These are phyloP conservation scores for Philaethria dido DNA, from an alignment of 2,888 invertebrate species.

Conservation along the genomic window DNA sequence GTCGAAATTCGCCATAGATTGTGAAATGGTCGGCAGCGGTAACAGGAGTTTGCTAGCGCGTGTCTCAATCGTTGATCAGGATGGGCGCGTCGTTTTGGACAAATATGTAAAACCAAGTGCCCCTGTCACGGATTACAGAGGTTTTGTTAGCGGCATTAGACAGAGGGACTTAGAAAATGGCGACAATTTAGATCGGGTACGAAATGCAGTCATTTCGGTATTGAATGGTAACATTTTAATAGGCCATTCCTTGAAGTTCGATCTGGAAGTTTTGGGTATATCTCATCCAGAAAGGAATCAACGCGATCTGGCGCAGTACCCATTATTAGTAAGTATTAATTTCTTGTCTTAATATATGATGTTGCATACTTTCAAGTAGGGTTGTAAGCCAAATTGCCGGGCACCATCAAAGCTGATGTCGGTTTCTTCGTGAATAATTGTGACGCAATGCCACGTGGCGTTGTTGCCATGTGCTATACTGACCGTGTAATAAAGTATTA, in stretches of 20 bases:
- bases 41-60: conserved; percentile 21
- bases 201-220: conserved; percentile 11
- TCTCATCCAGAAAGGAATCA: conserved; percentile 30
- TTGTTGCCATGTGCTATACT: too few relatives aligned
- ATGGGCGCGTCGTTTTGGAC: conserved; percentile 19
- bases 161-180: conserved; percentile 18
- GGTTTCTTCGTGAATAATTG: too few relatives aligned
- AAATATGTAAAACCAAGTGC: conserved; percentile 37
- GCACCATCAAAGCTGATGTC: too few relatives aligned
- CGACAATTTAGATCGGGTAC: conserved; percentile 19
- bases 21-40: conserved; percentile 40
- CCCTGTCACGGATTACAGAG: conserved; percentile 36
- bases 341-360: too few relatives aligned
- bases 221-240: conserved; percentile 34
- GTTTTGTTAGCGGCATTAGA: conserved; percentile 36
- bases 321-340: conserved; percentile 34
- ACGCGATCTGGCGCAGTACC: conserved; percentile 35
- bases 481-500: too few relatives aligned
- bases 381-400: too few relatives aligned
- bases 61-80: conserved; percentile 33
- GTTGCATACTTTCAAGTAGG: too few relatives aligned
- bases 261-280: conserved; percentile 27
- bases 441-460: too few relatives aligned
- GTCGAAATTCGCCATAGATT: conserved; percentile 35
- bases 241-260: conserved; percentile 36